Conservation (phyloP, 2,797 vertebrate species). For the Sebastes vulpes region DNA sequence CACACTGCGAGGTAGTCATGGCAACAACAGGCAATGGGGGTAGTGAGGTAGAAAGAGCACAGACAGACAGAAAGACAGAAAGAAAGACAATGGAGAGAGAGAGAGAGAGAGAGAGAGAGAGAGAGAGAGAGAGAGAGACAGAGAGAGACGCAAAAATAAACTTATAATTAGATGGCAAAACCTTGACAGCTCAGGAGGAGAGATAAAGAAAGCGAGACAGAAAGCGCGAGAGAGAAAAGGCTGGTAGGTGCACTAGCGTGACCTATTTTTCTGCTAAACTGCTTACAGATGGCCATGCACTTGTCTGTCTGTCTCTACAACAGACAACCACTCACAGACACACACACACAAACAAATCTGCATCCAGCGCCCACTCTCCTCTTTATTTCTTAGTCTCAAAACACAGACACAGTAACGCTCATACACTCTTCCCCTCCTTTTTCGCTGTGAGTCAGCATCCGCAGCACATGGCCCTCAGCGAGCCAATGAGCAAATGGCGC, state of each 20-base stretch:
- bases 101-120: neutral
- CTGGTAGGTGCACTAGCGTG: slow-evolving; percentile 49
- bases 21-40: slow-evolving; percentile 69
- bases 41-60: slow-evolving; percentile 62
- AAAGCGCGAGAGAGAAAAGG: slow-evolving; percentile 15
- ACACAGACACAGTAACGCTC: slow-evolving; percentile 53
- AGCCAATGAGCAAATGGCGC: slow-evolving; percentile 62
- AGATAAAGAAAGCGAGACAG: slow-evolving; percentile 10
- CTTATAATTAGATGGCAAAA: neutral
- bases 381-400: slow-evolving; percentile 60
- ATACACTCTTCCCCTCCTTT: slow-evolving; percentile 38
- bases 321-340: slow-evolving; percentile 56
- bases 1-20: slow-evolving; percentile 75
- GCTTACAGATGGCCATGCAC: slow-evolving; percentile 52
- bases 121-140: neutral
- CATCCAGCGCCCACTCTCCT: slow-evolving; percentile 57
- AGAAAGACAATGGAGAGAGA: slow-evolving; percentile 34
- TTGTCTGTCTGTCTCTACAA: slow-evolving; percentile 51
- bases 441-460: slow-evolving; percentile 69
- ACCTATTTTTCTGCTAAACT: slow-evolving; percentile 68
- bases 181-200: slow-evolving; percentile 21
- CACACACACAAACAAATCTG: slow-evolving; percentile 63
- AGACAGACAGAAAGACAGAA: slow-evolving; percentile 37
- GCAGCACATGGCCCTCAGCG: slow-evolving; percentile 47
- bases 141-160: neutral